Base-by-base conservation (phyloP, 1,140 invertebrate species). In the Tetragnatha versicolor region DNA sequence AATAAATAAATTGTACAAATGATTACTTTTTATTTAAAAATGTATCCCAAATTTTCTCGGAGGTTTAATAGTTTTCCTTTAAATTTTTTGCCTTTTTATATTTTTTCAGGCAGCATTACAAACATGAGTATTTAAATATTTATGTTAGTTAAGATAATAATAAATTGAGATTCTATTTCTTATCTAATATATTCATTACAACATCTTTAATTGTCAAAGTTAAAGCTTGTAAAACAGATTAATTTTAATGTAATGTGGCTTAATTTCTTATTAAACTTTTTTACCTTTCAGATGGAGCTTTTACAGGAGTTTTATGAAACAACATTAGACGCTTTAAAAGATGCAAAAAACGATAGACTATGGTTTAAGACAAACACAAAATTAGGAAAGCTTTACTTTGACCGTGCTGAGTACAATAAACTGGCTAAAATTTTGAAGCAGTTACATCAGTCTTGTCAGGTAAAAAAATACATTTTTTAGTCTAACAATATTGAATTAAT, bases 361-460 rank as follows among this genome's bases (percentile, higher is more conserved):
- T 99, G 98, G 98, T 99, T 99, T 86, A 99, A 99, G 88, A 99
- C 98, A 6, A 99, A 99, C 85, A 99, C 97, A 2, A 99, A 99
- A 88, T 87, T 99, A 80, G 98, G 83, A 27, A 99, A 99, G 86
- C 87, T 99, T 6, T 99, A 99, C 86, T 99, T 97, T 86, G 98
- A 99, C 87, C 88, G 96, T 72, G 93, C 91, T 55, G 97, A 99
- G 85, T 99, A 94, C 84, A 93, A 91, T 60, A 98, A 97, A 88
- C 86, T 99, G 82, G 92, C 96, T 51, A 97, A 96, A 88, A 99
- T 99, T 85, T 87, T 99, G 47, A 99, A 98, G 87, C 97, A 99
- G 86, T 87, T 99, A 51, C 97, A 98, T 86, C 92, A 94, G 83
- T 98, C 96, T 68, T 99, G 98, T 88, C 96, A 97, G 89, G 93